A percentile compares a stretch with the other conserved stretches of the same genome.
phyloP scores from a whole-genome alignment of 2,113 vertebrate species.

The Helogale parvula region DNA sequence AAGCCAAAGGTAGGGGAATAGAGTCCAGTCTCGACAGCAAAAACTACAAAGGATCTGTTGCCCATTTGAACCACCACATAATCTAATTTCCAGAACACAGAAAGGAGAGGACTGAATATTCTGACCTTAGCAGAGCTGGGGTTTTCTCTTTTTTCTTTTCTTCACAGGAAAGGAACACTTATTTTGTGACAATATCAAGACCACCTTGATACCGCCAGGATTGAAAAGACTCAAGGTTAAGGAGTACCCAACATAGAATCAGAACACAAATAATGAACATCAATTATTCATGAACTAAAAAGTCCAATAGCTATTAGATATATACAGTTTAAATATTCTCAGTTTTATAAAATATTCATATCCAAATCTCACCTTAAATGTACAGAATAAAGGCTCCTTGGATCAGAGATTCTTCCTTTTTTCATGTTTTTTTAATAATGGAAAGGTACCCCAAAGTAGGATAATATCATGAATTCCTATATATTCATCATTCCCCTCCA shows the following conservation, averaged over 20 bases:
- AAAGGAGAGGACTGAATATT: not conserved
- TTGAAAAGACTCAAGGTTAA: conserved; percentile 12
- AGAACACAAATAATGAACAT: conserved; percentile 11
- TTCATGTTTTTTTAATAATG: not conserved
- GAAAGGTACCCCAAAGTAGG: not conserved
- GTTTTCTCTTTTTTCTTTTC: not conserved
- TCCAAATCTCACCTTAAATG: not conserved
- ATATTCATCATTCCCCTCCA: not conserved
- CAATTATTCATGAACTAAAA: not conserved
- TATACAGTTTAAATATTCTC: not conserved
- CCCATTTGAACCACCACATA: not conserved
- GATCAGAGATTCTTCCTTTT: not conserved
- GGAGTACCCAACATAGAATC: not conserved
- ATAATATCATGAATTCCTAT: not conserved
- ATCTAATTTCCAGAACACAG: not conserved
- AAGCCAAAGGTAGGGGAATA: not conserved
- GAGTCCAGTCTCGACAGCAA: not conserved
- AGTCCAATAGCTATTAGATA: not conserved
- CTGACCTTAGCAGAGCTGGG: not conserved
- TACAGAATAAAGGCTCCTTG: not conserved
- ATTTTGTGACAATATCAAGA: not conserved
- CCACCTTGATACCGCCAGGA: not conserved
- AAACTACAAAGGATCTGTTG: not conserved
- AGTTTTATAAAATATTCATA: not conserved
- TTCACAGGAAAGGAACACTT: not conserved